These are phyloP conservation scores for Ashinkailepas kermadecensis DNA, from an alignment of 2,888 invertebrate genomes.

Conservation along the genomic window DNA sequence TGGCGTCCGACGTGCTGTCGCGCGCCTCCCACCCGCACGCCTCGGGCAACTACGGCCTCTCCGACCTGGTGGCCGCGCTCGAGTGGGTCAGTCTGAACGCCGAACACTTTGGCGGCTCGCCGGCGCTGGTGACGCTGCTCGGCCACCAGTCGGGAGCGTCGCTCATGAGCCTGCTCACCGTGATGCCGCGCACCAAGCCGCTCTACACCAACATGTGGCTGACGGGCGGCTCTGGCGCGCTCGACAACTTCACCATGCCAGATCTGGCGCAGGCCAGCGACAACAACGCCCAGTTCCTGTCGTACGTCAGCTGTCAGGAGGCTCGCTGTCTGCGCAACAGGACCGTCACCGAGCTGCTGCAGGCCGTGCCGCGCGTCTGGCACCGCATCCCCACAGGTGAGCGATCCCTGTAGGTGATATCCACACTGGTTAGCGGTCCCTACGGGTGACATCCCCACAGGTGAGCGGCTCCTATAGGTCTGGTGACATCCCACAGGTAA, in stretches of 20 bases:
- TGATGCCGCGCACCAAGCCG: conserved; percentile 50
- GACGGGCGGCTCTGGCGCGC: conserved; percentile 48
- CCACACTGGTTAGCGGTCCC: too few species aligned
- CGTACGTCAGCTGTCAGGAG: conserved; percentile 28
- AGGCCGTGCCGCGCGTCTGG: conserved; percentile 66
- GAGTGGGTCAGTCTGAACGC: conserved; percentile 76
- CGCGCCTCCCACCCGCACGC: conserved; percentile 59
- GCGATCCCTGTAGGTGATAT: conserved; percentile 16
- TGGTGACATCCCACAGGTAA: conserved; percentile 34
- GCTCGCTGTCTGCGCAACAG: conserved; percentile 46
- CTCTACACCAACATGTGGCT: conserved; percentile 72
- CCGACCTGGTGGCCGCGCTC: conserved; percentile 66
- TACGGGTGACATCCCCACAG: not conserved
- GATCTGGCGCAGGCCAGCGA: conserved; percentile 30
- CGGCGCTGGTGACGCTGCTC: conserved; percentile 65
- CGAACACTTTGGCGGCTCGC: conserved; percentile 73
- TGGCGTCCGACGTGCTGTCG: conserved; percentile 47
- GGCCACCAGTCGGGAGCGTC: conserved; percentile 82
- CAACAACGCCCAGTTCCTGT: conserved; percentile 23
- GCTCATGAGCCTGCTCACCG: conserved; percentile 64
- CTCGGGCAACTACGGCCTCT: conserved; percentile 78
- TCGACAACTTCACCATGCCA: conserved; percentile 26
- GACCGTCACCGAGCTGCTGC: conserved; percentile 51
- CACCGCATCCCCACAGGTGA: conserved; percentile 38
- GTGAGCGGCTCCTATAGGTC: conserved; percentile 47